A percentile compares a stretch with the other conserved stretches of the same genome.
Conservation (phyloP, 2,888 invertebrate genomes). For the Oligia strigilis region DNA sequence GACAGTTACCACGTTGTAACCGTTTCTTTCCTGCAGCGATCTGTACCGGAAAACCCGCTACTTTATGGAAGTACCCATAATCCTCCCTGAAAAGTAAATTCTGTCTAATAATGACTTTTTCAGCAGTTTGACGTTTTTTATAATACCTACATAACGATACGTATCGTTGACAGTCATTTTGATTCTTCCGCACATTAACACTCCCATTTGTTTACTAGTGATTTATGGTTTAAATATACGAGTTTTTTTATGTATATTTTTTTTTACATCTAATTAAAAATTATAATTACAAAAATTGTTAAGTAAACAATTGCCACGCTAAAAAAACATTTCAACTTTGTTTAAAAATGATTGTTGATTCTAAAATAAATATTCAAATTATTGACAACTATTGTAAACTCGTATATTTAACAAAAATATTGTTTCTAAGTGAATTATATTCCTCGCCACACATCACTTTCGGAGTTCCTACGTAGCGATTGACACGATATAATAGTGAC, state of each 20-base stretch:
- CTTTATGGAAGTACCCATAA: background rate
- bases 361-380: conserved; percentile 5
- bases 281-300: background rate
- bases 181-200: conserved; percentile 1
- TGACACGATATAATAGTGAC: conserved; percentile 13
- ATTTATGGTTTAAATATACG: background rate
- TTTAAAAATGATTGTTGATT: conserved; percentile 6
- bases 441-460: too few relatives aligned
- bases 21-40: background rate
- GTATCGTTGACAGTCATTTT: background rate
- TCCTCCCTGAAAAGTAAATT: background rate
- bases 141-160: background rate
- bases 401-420: conserved; percentile 11
- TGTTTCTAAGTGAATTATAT: background rate
- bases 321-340: too few relatives aligned
- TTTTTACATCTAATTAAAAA: background rate
- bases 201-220: conserved; percentile 21
- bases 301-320: background rate
- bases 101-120: background rate
- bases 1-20: background rate
- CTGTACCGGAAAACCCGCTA: background rate
- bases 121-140: background rate
- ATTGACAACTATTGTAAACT: background rate
- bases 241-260: background rate
- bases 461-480: background rate